Evolutionary conservation across 1,140 invertebrate genomes (phyloP).

Genomic region (Zaprionus capensis): DNA sequence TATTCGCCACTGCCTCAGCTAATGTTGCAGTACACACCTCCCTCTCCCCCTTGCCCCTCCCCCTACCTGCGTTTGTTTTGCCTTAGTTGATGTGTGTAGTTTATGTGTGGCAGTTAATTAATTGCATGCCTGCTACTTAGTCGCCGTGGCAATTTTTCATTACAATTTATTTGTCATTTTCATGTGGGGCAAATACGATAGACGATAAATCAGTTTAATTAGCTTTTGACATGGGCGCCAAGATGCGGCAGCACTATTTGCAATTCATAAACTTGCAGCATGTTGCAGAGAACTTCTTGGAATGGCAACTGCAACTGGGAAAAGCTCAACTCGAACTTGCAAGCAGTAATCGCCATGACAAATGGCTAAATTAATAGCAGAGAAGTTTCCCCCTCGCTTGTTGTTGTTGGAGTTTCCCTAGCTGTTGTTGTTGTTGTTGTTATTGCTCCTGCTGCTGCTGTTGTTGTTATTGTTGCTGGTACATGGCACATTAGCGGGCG

Average conservation of each 20-base stretch:
- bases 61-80: slow-evolving; percentile 18
- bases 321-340: background rate
- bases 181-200: slow-evolving; percentile 49
- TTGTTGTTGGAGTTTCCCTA: background rate
- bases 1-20: slow-evolving; percentile 12
- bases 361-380: slow-evolving; percentile 72
- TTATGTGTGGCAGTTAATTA: slow-evolving; percentile 67
- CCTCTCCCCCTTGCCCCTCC: background rate
- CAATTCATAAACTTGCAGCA: slow-evolving; percentile 51
- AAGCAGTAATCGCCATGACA: slow-evolving; percentile 67
- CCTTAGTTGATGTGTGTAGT: slow-evolving; percentile 47
- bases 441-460: background rate
- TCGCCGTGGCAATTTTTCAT: slow-evolving; percentile 59
- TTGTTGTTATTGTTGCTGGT: background rate
- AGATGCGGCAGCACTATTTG: slow-evolving; percentile 57
- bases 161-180: slow-evolving; percentile 76
- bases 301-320: background rate
- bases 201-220: slow-evolving; percentile 72
- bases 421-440: background rate
- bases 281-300: slow-evolving; percentile 12
- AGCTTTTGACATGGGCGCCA: slow-evolving; percentile 67
- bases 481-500: slow-evolving; percentile 54
- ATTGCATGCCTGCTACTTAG: slow-evolving; percentile 72
- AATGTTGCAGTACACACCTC: slow-evolving; percentile 32
- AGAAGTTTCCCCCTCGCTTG: slow-evolving; percentile 2